These are phyloP conservation scores for Epicauta chinensis DNA, from an alignment of 1,140 invertebrate species.

Conservation along the genomic window DNA sequence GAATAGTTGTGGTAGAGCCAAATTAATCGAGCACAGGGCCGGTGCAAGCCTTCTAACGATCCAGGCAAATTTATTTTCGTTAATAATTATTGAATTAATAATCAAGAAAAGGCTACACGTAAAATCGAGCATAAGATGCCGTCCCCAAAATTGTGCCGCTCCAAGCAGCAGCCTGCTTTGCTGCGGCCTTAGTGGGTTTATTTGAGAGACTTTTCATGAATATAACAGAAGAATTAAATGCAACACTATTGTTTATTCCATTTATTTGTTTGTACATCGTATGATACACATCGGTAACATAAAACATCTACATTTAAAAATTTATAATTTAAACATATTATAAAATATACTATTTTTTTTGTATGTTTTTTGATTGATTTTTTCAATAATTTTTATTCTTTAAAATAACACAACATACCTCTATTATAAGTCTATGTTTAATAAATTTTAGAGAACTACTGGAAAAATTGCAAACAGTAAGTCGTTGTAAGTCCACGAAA, in stretches of 20 bases:
- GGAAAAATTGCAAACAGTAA: constrained; percentile 15
- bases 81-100: too few species aligned
- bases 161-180: too few species aligned
- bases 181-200: neutral
- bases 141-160: too few species aligned
- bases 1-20: too few species aligned
- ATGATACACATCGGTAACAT: constrained; percentile 22
- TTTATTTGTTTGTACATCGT: constrained; percentile 27
- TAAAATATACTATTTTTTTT: constrained; percentile 15
- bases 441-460: constrained; percentile 8
- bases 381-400: too few species aligned
- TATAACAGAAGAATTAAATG: constrained; percentile 15
- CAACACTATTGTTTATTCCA: constrained; percentile 18
- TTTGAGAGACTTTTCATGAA: neutral
- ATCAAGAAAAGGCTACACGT: too few species aligned
- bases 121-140: too few species aligned
- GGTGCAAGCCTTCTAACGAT: too few species aligned
- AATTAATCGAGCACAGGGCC: too few species aligned
- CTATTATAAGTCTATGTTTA: neutral
- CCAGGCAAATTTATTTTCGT: too few species aligned
- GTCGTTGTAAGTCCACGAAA: constrained; percentile 15
- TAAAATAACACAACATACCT: too few species aligned
- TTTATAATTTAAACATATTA: constrained; percentile 17
- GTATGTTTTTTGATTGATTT: constrained; percentile 3
- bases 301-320: constrained; percentile 23